Conservation (phyloP, 2,797 vertebrate species). For the Pangasius djambal region DNA sequence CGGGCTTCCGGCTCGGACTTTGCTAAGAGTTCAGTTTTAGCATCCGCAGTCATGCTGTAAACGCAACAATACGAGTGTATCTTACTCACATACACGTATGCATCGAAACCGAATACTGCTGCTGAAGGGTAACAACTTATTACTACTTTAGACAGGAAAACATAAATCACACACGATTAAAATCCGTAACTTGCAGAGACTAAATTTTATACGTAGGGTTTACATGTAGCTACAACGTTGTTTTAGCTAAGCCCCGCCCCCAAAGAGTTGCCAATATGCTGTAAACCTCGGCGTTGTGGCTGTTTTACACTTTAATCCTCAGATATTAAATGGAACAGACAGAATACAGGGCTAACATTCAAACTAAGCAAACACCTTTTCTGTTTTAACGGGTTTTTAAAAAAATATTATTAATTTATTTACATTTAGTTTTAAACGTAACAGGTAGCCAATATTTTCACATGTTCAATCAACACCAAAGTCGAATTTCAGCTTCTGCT, state of each 20-base stretch:
- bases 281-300: not conserved
- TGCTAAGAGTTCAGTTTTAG: not conserved
- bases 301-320: not conserved
- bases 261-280: too few relatives aligned
- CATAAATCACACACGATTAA: not conserved
- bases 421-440: not conserved
- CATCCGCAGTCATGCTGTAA: not conserved
- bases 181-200: not conserved
- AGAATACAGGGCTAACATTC: not conserved
- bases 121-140: not conserved
- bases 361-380: not conserved
- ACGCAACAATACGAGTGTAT: not conserved
- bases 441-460: not conserved
- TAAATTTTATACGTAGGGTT: not conserved
- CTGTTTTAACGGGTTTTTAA: not conserved
- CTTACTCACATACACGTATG: not conserved
- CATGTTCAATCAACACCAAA: not conserved
- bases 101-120: conserved; percentile 3
- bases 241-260: not conserved
- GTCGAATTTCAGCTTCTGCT: not conserved
- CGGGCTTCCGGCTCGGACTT: not conserved
- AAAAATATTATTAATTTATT: not conserved
- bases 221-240: not conserved
- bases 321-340: not conserved
- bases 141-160: not conserved